Conservation (phyloP, 2,113 vertebrate genomes). For the Esox niger region DNA sequence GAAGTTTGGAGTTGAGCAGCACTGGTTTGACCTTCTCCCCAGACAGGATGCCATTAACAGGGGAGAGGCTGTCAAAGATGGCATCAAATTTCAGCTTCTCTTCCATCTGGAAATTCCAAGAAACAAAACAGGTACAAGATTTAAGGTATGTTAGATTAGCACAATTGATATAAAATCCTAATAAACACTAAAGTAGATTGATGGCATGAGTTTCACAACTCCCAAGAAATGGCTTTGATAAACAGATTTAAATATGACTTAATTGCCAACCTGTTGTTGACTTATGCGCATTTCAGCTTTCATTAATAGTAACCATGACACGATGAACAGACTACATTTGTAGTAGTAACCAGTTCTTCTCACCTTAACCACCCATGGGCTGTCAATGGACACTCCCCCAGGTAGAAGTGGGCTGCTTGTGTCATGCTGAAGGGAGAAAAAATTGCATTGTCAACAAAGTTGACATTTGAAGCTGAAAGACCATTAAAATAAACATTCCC, state of each 20-base stretch:
- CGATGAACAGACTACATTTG: background rate
- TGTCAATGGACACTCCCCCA: constrained; percentile 72
- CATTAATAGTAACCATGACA: background rate
- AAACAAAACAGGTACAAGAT: background rate
- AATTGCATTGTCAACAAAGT: background rate
- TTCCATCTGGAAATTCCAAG: constrained; percentile 75
- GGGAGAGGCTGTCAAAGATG: constrained; percentile 94
- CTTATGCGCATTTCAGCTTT: no score
- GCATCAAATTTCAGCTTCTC: constrained; percentile 95
- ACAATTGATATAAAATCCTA: no score
- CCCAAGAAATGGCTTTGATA: no score
- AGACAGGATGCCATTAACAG: constrained; percentile 86
- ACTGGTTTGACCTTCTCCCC: constrained; percentile 98
- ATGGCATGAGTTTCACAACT: no score
- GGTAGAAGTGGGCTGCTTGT: constrained; percentile 82
- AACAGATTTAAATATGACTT: no score
- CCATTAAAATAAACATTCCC: background rate
- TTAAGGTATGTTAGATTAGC: no score
- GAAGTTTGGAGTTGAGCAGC: constrained; percentile 95
- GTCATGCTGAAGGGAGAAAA: constrained; percentile 76
- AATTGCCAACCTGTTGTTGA: no score
- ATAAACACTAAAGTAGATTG: no score
- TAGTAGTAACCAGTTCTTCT: constrained; percentile 14
- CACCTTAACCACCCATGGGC: constrained; percentile 94
- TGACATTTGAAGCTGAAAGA: background rate